Evolutionary conservation across 2,888 invertebrate species (phyloP).

Genomic region (Caenorhabditis macrosperma): DNA sequence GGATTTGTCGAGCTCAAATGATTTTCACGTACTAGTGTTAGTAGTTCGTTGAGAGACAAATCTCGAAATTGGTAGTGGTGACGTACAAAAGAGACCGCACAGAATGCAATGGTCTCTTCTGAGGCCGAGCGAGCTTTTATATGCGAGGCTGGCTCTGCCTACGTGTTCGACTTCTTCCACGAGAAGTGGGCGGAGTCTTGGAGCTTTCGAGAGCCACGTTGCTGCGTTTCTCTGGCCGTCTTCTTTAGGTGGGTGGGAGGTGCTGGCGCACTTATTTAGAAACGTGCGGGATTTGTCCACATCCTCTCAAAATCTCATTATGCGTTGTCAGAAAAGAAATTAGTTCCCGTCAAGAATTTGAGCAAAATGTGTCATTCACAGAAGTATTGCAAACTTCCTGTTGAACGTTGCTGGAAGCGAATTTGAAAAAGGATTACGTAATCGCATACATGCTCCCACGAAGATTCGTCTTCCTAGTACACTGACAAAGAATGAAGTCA

Average conservation of each 20-base stretch:
- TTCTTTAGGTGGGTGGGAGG: conserved; percentile 38
- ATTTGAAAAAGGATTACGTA: conserved; percentile 7
- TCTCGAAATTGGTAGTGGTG: neutral
- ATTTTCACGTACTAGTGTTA: conserved; percentile 14
- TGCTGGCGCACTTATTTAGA: conserved; percentile 8
- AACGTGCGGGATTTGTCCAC: conserved; percentile 1
- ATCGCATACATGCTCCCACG: neutral
- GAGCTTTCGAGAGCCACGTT: neutral
- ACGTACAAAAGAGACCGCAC: neutral
- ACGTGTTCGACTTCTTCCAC: conserved; percentile 41
- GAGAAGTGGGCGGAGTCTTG: conserved; percentile 37
- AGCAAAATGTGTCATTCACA: conserved; percentile 36
- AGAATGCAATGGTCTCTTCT: conserved; percentile 18
- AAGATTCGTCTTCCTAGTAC: conserved; percentile 1
- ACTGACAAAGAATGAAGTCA: neutral
- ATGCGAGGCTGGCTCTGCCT: conserved; percentile 27
- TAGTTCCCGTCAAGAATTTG: conserved; percentile 11
- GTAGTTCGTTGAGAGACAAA: neutral
- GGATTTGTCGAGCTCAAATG: conserved; percentile 32
- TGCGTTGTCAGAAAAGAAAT: conserved; percentile 30
- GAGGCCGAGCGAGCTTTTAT: conserved; percentile 24
- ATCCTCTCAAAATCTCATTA: neutral
- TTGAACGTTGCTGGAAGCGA: conserved; percentile 2
- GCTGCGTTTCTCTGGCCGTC: neutral
- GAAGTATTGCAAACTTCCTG: conserved; percentile 3